Evolutionary conservation across 2,888 invertebrate genomes (phyloP), one percentile per base, ranked within the genome.

Genomic region (Orthosia gothica): DNA sequence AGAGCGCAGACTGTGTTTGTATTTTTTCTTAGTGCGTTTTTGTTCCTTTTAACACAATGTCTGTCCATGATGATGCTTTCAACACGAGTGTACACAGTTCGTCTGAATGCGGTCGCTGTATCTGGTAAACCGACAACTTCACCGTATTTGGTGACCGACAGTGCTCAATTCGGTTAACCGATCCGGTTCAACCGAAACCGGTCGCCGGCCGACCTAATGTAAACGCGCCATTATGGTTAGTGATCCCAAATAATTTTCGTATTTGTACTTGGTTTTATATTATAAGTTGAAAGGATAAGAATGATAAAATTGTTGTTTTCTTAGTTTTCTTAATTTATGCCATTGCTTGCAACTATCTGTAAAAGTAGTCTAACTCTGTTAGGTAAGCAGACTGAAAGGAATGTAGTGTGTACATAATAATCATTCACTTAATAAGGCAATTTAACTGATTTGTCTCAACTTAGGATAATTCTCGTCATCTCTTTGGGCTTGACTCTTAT

Each of bases 401-500:
- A 50, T 55, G 32, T 64, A 64, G 50, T 63, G 23, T 79, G 64
- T 68, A 63, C 32, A 77, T 79, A 76, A 16, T 26, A 76, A 55
- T 61, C 26, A 15, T 76, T 70, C 32, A 81, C 52, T 59, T 63
- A 63, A 54, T 70, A 64, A 57, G 63, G 20, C 50, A 76, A 70
- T 73, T 16, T 49, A 65, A 65, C 62, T 58, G 55, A 74, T 65
- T 64, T 78, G 47, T 78, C 54, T 76, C 16, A 59, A 65, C 71
- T 62, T 84, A 75, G 32, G 26, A 57, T 72, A 73, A 76, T 71
- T 73, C 45, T 63, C 65, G 82, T 86, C 81, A 87, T 93, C 93
- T 93, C 93, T 92, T 93, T 92, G 93, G 93, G 93, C 93, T 92
- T 88, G 90, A 91, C 87, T 85, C 82, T 74, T 89, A 79, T 79